A percentile compares a stretch with the other conserved stretches of the same genome.
These are phyloP conservation scores for Clarias pachynema DNA, from an alignment of 2,797 vertebrate species.

Conservation along the genomic window DNA sequence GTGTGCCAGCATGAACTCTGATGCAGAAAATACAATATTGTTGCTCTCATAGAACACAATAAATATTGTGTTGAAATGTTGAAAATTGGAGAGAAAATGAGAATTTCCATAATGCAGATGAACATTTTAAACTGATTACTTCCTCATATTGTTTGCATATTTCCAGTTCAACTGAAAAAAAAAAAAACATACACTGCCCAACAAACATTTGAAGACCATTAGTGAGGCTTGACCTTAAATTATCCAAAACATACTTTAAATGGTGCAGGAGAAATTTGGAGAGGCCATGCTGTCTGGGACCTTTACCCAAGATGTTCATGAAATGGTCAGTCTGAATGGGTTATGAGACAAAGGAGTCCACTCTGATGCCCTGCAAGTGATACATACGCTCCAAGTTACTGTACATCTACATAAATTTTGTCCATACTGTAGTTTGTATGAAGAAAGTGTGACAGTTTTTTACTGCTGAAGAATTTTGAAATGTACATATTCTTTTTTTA, in stretches of 20 bases:
- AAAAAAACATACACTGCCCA: neutral
- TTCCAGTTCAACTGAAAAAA: neutral
- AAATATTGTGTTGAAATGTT: neutral
- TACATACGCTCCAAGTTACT: neutral
- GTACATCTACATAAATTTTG: neutral
- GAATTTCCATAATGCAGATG: neutral
- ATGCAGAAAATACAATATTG: constrained; percentile 44
- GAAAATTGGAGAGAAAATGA: neutral
- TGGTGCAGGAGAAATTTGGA: neutral
- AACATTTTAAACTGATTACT: neutral
- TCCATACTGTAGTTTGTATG: neutral
- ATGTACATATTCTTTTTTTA: neutral
- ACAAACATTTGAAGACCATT: neutral
- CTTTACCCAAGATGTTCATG: neutral
- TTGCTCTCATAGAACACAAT: neutral
- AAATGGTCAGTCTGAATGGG: neutral
- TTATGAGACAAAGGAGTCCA: neutral
- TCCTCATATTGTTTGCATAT: neutral
- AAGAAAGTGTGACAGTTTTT: neutral
- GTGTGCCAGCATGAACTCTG: constrained; percentile 84
- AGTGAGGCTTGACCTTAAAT: neutral
- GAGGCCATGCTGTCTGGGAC: neutral
- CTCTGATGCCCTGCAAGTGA: neutral
- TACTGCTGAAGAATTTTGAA: neutral
- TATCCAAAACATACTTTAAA: neutral